Evolutionary conservation across 2,888 invertebrate genomes (phyloP), one percentile per base, ranked within the genome.

Genomic region (Oxycera nigricornis): DNA sequence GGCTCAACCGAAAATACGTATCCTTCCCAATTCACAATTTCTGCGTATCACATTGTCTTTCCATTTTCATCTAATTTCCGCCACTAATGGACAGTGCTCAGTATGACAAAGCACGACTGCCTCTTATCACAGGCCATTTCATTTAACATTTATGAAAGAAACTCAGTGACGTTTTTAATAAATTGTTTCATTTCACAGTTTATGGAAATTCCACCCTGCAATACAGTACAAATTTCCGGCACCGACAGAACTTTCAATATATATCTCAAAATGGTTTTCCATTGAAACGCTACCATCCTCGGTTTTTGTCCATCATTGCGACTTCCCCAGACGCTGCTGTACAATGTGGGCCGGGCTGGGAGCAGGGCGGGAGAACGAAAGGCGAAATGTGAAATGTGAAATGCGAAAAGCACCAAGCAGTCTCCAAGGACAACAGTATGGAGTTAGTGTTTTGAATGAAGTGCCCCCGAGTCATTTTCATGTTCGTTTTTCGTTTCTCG

Each of bases 401-500:
- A n/a, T n/a, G n/a, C n/a, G n/a, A n/a, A n/a, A n/a, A n/a, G n/a
- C n/a, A 35, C 14, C 20, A 6, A 17, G 39, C 6, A 11, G 67
- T 68, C 68, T 68, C 68, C 6, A 30, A 68, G 68, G 68, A 68
- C 30, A 17, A 30, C 28, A 50, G 17, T 4, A 11, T 24, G 30
- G 46, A 67, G 28, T 50, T 52, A 14, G 17, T 28, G 46, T 50
- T 68, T 50, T 28, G 50, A 50, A 30, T 68, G 50, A 17, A 68
- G 50, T 68, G 50, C 68, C 68, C 30, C 26, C 46, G 20, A 68
- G 68, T 68, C 68, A 50, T 68, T 68, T 68, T 46, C 50, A 14
- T 67, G 24, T 50, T 28, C 50, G 31, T 52, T 30, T 50, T 9
- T 17, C 30, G 28, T n/a, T 59, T 59, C 3, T 55, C 24, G 2